Evolutionary conservation across 2,888 invertebrate species (phyloP), one percentile per base, ranked within the genome.

Genomic region (Bombylius major): DNA sequence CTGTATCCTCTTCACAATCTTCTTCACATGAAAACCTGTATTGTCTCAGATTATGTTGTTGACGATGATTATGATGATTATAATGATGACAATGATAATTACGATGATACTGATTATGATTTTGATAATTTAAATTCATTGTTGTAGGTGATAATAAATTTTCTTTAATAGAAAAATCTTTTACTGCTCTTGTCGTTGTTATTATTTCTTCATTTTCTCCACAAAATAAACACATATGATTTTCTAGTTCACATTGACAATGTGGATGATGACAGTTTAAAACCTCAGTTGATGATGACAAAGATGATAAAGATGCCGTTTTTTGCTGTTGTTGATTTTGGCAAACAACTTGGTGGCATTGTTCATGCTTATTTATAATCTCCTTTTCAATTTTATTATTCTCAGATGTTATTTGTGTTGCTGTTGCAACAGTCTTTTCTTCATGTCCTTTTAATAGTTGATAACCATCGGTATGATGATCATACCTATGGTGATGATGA

Each of bases 31-130:
- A 47, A 32, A 32, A 1, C 32, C 6, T 9, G 8, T 11, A 13
- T 47, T 32, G 7, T 33, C 14, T 14, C 13, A 9, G 32, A 47
- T 53, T 12, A 31, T 44, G 45, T 31, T 46, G 23, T 7, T 50
- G 46, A 14, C n/a, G 45, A 14, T 51, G 53, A 31, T 53, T 44
- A 46, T 52, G 51, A 45, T 54, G 42, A 44, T 56, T 56, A 45
- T 51, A 50, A 50, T 54, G 50, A 14, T 50, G 53, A 31, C 34
- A 12, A 46, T 52, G n/a, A 33, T 33, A 1, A 42, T 11, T 11
- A 42, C 5, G 7, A 42, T 42, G 9, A 36, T 36, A 39, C 13
- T 23, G 39, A 45, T 54, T 53, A 47, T 52, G 44, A 11, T 47
- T 42, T 39, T 47, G 32, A 55, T 23, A 23, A 23, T 23, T 23